Evolutionary conservation across 1,140 invertebrate genomes (phyloP).

Genomic region (Cotesia chilonis): DNA sequence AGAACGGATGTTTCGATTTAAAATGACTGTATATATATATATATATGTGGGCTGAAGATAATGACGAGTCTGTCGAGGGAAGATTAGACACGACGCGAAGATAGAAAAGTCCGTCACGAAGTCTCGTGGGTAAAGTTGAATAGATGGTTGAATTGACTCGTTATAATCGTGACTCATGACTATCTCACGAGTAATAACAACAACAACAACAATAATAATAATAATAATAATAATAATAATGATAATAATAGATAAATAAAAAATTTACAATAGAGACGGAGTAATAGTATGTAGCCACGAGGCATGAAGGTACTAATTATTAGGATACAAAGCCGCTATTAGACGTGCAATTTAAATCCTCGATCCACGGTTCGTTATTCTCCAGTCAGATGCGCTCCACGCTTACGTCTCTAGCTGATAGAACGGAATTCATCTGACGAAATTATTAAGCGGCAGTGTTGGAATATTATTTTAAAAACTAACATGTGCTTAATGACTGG

Average conservation of each 20-base stretch:
- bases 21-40: slow-evolving; percentile 25
- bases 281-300: slow-evolving; percentile 13
- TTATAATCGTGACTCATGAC: slow-evolving; percentile 39
- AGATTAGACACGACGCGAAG: slow-evolving; percentile 27
- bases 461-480: too few relatives aligned
- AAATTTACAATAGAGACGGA: background rate
- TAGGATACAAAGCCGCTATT: slow-evolving; percentile 37
- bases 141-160: slow-evolving; percentile 34
- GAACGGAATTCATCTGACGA: too few relatives aligned
- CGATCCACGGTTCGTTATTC: background rate
- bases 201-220: background rate
- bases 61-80: slow-evolving; percentile 24
- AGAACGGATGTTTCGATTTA: slow-evolving; percentile 24
- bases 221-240: background rate
- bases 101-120: slow-evolving; percentile 29
- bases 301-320: slow-evolving; percentile 38
- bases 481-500: too few relatives aligned
- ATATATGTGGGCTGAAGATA: slow-evolving; percentile 23
- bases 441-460: too few relatives aligned
- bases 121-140: slow-evolving; percentile 21
- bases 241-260: background rate
- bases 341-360: slow-evolving; percentile 37
- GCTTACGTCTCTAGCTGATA: too few relatives aligned
- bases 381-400: background rate
- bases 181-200: slow-evolving; percentile 28